Base-by-base conservation (phyloP, 2,113 vertebrate genomes). In the Mormyrus lacerda region DNA sequence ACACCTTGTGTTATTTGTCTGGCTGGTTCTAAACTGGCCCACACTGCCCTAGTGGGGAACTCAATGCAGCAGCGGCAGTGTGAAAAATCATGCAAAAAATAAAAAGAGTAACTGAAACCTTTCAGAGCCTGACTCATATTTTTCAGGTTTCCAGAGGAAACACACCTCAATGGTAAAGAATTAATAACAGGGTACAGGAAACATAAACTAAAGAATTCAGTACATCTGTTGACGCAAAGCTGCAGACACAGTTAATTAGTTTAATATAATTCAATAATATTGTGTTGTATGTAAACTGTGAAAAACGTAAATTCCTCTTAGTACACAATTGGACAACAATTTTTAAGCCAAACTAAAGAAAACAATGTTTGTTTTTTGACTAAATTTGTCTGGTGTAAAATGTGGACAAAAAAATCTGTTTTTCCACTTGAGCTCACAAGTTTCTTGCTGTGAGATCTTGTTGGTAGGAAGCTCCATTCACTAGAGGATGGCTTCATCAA, bases 401-500 rank as follows among this genome's bases (percentile, higher is more conserved):
- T 39, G n/a, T 48, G 42, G 44, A 39, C 35, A 44, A 19, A 82
- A 35, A 61, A 61, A 47, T 47, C 42, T 47, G 82, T n/a, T 47
- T n/a, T 47, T n/a, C 82, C 6, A 24, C 82, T 84, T n/a, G 82
- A 39, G 42, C 76, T 84, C 42, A 47, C 1, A 24, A 47, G 82
- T 9, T 24, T 84, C 82, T 7, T 45, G 19, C 44, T 24, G 5
- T n/a, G 35, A n/a, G 39, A 47, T 84, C 19, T 84, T 44, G 17
- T 73, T 44, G 47, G 87, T 48, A 61, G 45, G 61, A 88, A 45
- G 87, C 61, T 48, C 27, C 17, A 82, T 17, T 88, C 48, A 24
- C 27, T 24, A 27, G 88, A 90, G 83, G 85, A 55, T 86, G 87
- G 44, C 89, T 44, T 90, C 47, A 45, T 90, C 87, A 87, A 88